A percentile compares a stretch with the other conserved stretches of the same genome.
Conservation (phyloP, 2,888 invertebrate species). For the Lochmaea crataegi region DNA sequence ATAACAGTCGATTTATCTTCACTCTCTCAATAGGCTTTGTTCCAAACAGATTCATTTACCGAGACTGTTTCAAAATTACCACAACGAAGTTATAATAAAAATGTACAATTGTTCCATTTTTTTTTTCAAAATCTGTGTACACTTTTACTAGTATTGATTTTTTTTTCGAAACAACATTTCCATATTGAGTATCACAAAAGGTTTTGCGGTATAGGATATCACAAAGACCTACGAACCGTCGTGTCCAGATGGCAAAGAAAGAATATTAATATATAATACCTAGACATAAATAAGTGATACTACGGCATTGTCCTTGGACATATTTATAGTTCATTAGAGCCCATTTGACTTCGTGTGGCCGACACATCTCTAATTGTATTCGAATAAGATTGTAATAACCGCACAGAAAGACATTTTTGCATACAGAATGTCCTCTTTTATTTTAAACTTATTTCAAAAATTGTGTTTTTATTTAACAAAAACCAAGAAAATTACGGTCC, state of each 20-base stretch:
- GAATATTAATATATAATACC: conserved; percentile 64
- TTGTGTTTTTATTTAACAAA: not conserved
- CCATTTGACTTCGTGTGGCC: conserved; percentile 61
- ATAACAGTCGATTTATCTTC: too few species aligned
- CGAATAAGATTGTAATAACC: conserved; percentile 65
- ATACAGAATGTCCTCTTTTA: conserved; percentile 30
- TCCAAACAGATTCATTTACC: too few species aligned
- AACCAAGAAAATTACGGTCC: too few species aligned
- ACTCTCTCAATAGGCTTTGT: too few species aligned
- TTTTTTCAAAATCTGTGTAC: not conserved
- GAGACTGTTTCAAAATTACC: too few species aligned
- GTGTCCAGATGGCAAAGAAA: conserved; percentile 37
- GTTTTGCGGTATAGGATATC: conserved; percentile 10
- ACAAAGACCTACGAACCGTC: conserved; percentile 21
- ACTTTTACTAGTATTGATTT: not conserved
- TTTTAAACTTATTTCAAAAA: not conserved
- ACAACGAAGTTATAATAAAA: too few species aligned
- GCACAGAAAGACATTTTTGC: conserved; percentile 60
- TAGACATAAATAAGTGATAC: conserved; percentile 64
- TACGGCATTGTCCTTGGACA: conserved; percentile 63
- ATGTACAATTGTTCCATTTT: too few species aligned
- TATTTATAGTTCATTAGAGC: conserved; percentile 66
- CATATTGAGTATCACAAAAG: conserved; percentile 7
- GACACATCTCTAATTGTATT: conserved; percentile 65
- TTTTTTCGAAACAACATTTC: not conserved